Percentiles rank a stretch among this genome's conserved stretches.
Conservation (phyloP, 1,140 invertebrate genomes). For the Trypoxylus dichotomus region DNA sequence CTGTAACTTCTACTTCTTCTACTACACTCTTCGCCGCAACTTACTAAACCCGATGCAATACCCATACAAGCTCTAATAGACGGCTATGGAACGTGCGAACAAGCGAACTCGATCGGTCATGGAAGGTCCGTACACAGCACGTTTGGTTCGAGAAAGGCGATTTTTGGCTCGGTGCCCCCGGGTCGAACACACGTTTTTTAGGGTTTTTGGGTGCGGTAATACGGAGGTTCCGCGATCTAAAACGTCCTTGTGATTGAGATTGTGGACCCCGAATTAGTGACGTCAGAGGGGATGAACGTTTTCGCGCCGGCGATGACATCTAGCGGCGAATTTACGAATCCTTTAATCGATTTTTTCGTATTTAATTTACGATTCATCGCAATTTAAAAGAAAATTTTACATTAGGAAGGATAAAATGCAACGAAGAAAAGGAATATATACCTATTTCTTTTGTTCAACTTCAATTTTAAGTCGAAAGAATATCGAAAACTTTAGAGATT, state of each 20-base stretch:
- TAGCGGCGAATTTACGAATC: neutral
- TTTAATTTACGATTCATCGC: neutral
- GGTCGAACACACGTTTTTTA: neutral
- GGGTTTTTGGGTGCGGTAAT: constrained; percentile 20
- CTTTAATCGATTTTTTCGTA: neutral
- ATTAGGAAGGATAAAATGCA: too few relatives aligned
- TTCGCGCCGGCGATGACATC: neutral
- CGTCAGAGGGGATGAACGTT: constrained; percentile 26
- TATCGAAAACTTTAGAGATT: too few relatives aligned
- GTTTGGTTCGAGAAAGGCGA: neutral
- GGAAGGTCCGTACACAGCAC: neutral
- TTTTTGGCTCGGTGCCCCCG: neutral
- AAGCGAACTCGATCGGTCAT: neutral
- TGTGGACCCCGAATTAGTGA: constrained; percentile 28
- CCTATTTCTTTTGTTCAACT: too few relatives aligned
- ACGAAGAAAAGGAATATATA: too few relatives aligned
- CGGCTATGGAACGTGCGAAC: neutral
- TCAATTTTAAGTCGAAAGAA: too few relatives aligned
- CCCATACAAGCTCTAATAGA: neutral
- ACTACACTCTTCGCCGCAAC: neutral
- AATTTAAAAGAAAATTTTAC: neutral
- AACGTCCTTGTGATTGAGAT: constrained; percentile 30
- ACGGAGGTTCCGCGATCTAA: constrained; percentile 29
- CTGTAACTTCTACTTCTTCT: neutral
- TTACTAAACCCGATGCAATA: neutral